Evolutionary conservation across 2,888 invertebrate species (phyloP), one percentile per base, ranked within the genome.

Genomic region (Pachymerium ferrugineum): DNA sequence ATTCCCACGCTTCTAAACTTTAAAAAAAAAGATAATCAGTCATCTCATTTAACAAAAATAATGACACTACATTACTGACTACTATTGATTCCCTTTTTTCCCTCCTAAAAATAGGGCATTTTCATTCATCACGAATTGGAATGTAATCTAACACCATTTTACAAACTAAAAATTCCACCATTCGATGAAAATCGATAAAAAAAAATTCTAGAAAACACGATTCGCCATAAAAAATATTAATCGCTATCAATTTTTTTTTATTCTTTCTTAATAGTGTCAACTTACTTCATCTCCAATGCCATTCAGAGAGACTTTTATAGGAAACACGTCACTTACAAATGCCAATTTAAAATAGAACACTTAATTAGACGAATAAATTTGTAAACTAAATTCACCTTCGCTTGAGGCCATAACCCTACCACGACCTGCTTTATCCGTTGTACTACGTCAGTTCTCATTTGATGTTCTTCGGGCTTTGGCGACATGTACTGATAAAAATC

Each of bases 401-500:
- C 94, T 81, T 92, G 90, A 75, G 94, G 94, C 95, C 96, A 97
- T 80, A 96, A 87, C 80, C 90, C 87, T 78, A 89, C 86, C 81
- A 97, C 93, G 76, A 94, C 92, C 79, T 88, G 86, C 81, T 92
- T 90, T 82, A 98, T 96, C 80, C 94, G 88, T 80, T 89, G 88
- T 78, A 97, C 93, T 76, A 98, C 97, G 80, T 91, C 90, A 73
- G 91, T 87, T 76, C 98, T 88, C 83, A 97, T 89, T 81, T 88
- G 86, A 84, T 94, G 93, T 83, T 99, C 98, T 79, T 93, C 92
- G 80, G 89, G 88, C 75, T 94, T 92, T 31, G 97, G 97, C 77
- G 91, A 90, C 90, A 98, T 95, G 86, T 96, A 97, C 80, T 89
- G 86, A 85, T 90, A 96, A 86, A 98, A 97, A 85, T 98, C 96